phyloP scores from a whole-genome alignment of 2,797 vertebrate species.

The Valencia hispanica region DNA sequence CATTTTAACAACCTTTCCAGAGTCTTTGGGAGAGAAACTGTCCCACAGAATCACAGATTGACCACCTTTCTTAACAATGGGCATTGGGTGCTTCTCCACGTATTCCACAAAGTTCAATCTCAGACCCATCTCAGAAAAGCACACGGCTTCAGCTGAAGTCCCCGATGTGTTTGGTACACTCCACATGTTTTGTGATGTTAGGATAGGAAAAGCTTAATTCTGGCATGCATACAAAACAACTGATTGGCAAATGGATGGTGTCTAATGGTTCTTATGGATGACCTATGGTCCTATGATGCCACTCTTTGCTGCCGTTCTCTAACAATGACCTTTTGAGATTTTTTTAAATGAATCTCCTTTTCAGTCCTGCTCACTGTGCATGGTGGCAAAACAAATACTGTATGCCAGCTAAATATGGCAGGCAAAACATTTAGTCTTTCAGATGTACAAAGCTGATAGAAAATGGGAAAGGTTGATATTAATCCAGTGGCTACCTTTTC shows the following conservation, averaged over 20 bases:
- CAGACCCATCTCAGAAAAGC: neutral
- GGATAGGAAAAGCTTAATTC: neutral
- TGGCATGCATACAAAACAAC: no score
- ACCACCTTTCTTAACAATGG: neutral
- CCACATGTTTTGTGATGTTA: neutral
- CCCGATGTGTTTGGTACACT: neutral
- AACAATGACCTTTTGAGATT: neutral
- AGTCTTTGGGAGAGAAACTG: neutral
- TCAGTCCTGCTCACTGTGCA: neutral
- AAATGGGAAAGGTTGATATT: neutral
- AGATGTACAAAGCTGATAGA: neutral
- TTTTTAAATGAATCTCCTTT: neutral
- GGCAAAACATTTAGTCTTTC: neutral
- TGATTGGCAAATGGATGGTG: neutral
- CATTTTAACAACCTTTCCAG: neutral
- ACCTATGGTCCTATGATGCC: neutral
- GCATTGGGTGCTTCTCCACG: neutral
- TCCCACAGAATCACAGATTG: neutral
- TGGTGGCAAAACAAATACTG: neutral
- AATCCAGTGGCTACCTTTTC: neutral
- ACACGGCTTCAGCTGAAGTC: neutral
- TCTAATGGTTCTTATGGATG: neutral
- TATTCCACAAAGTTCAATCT: neutral
- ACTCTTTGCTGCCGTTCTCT: neutral
- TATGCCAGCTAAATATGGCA: no score